These are phyloP conservation scores for Drosophila fuyamai DNA, from an alignment of 1,140 invertebrate species.

Conservation along the genomic window DNA sequence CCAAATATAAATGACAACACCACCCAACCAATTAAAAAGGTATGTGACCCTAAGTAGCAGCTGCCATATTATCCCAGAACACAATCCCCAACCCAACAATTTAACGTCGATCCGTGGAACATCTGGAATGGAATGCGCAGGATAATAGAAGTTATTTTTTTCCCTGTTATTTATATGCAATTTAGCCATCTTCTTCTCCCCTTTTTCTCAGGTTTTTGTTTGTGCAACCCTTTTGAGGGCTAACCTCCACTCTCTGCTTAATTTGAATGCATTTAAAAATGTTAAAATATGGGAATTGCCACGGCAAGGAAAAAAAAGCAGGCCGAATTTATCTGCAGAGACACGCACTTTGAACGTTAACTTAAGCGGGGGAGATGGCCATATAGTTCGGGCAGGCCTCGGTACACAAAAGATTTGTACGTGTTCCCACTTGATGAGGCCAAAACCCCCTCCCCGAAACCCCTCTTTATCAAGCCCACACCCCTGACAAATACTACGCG, in stretches of 20 bases:
- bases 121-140: conserved; percentile 28
- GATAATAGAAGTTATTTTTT: conserved; percentile 36
- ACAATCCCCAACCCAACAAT: conserved; percentile 25
- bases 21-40: background rate
- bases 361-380: conserved; percentile 24
- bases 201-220: conserved; percentile 37
- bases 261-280: conserved; percentile 83
- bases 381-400: conserved; percentile 26
- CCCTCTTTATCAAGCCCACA: background rate
- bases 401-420: conserved; percentile 76
- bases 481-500: conserved; percentile 33
- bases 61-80: background rate
- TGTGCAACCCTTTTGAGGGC: conserved; percentile 63
- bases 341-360: conserved; percentile 62
- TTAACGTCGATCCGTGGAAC: conserved; percentile 42
- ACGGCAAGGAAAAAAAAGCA: conserved; percentile 17
- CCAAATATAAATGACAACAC: background rate
- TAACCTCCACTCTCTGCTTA: conserved; percentile 47
- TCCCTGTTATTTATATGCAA: conserved; percentile 79
- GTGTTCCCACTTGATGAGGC: conserved; percentile 78
- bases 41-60: conserved; percentile 1
- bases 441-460: conserved; percentile 6
- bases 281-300: conserved; percentile 76
- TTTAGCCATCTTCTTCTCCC: conserved; percentile 42
- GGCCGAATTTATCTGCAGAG: conserved; percentile 54